Evolutionary conservation across 2,888 invertebrate species (phyloP), one percentile per base, ranked within the genome.

Genomic region (Rhamnusium bicolor): DNA sequence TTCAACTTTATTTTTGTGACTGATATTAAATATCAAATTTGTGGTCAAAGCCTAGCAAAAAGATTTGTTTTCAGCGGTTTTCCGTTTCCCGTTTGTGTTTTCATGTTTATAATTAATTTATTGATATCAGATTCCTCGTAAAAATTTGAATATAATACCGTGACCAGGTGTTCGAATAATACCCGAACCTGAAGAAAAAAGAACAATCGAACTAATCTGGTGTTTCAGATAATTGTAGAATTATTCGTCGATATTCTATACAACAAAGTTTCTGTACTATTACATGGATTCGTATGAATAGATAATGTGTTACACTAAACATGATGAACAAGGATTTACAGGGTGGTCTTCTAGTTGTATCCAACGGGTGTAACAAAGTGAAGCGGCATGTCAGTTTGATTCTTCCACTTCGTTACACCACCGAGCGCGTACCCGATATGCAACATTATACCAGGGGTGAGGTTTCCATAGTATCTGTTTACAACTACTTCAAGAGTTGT

Each of bases 41-140:
- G 74, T 54, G 74, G 74, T 74, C 68, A 71, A 18, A 49, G 67
- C 60, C 61, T 21, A 19, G 53, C 54, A 62, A 75, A 79, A 78
- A 79, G 75, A 84, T 84, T 81, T 76, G 80, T 82, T 85, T 84
- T 84, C 83, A 80, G 85, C 75, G 86, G 86, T 86, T 86, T 86
- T 82, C 85, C 85, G 84, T 80, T 85, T 85, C 85, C 85, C 81
- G 77, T 77, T 74, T 72, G 65, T 75, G 73, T 80, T 82, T 79
- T 80, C 80, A 74, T 83, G 79, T 79, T 80, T 79, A 81, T 81
- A 79, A 82, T 82, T 80, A 74, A 75, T 78, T 77, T 78, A 74
- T 73, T 71, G 51, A 74, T 76, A 79, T 80, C 78, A 63, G 63
- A 77, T 79, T 77, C 62, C 78, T 62, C 51, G 24, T 58, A 47